These are phyloP conservation scores for Phymanthus crucifer DNA, from an alignment of 92 coral and sea anemone genomes.

Conservation along the genomic window DNA sequence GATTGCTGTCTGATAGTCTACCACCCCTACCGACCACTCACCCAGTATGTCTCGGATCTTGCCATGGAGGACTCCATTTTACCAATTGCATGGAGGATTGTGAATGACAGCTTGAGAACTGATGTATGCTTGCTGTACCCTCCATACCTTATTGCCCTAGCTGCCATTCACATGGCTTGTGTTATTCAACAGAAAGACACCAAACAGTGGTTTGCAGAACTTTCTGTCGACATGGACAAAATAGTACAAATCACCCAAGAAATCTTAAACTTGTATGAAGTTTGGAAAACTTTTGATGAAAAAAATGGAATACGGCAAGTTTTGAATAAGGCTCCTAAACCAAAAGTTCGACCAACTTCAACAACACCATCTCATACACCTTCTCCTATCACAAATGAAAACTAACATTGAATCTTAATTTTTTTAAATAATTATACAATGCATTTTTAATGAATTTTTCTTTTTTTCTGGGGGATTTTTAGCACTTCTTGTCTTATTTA, in stretches of 20 bases:
- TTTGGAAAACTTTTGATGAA: constrained; percentile 93
- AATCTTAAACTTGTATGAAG: constrained; percentile 88
- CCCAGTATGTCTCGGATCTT: constrained; percentile 91
- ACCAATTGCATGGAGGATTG: constrained; percentile 97
- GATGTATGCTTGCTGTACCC: constrained; percentile 89
- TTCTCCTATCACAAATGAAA: constrained; percentile 68
- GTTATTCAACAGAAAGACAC: constrained; percentile 94
- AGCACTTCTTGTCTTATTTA: not conserved
- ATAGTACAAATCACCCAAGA: constrained; percentile 91
- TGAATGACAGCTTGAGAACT: constrained; percentile 94
- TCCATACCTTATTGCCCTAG: constrained; percentile 91
- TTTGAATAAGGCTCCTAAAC: constrained; percentile 84
- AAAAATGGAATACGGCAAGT: constrained; percentile 74
- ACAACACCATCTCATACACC: constrained; percentile 91
- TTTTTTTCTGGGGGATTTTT: not conserved
- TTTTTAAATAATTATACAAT: not conserved
- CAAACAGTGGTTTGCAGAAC: constrained; percentile 93
- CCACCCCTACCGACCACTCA: constrained; percentile 95
- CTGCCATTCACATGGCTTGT: constrained; percentile 99
- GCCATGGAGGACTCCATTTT: constrained; percentile 91
- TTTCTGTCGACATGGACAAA: constrained; percentile 98
- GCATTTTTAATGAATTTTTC: not conserved
- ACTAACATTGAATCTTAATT: constrained; percentile 10
- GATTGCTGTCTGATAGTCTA: constrained; percentile 94
- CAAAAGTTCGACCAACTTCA: constrained; percentile 93